Evolutionary conservation across 2,113 vertebrate genomes (phyloP).

Genomic region (Bos javanicus): DNA sequence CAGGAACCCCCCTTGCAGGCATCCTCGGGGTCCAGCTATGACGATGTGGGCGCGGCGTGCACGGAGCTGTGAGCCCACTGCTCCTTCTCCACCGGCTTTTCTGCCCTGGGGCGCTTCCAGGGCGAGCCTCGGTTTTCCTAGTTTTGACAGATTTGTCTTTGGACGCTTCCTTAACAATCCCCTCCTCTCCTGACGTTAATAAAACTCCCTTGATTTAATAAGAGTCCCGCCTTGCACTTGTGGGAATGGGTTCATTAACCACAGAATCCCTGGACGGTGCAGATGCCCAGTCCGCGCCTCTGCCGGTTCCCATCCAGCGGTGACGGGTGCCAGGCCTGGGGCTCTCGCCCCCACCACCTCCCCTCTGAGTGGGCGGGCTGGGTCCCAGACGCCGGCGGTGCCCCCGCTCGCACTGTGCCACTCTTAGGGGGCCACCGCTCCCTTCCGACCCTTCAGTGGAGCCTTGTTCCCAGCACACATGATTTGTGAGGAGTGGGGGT

Average conservation of each 20-base stretch:
- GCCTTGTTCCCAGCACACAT: neutral
- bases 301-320: neutral
- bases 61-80: neutral
- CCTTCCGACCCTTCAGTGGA: neutral
- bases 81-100: neutral
- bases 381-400: neutral
- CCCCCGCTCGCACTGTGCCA: rapidly evolving
- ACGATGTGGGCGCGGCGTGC: rapidly evolving
- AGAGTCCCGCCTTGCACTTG: rapidly evolving
- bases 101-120: neutral
- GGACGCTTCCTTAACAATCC: neutral
- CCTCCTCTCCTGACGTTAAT: neutral
- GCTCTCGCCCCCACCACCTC: neutral
- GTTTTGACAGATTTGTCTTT: neutral
- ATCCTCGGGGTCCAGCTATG: neutral
- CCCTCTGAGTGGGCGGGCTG: neutral
- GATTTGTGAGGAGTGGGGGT: neutral
- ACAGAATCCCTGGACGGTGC: neutral
- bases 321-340: neutral
- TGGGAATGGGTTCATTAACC: neutral
- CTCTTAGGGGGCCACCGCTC: neutral
- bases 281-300: neutral
- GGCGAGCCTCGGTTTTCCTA: neutral
- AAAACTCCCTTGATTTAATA: neutral
- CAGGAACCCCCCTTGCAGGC: neutral